These are phyloP conservation scores for Drosophila antonietae DNA, from an alignment of 2,888 invertebrate species.

Conservation along the genomic window DNA sequence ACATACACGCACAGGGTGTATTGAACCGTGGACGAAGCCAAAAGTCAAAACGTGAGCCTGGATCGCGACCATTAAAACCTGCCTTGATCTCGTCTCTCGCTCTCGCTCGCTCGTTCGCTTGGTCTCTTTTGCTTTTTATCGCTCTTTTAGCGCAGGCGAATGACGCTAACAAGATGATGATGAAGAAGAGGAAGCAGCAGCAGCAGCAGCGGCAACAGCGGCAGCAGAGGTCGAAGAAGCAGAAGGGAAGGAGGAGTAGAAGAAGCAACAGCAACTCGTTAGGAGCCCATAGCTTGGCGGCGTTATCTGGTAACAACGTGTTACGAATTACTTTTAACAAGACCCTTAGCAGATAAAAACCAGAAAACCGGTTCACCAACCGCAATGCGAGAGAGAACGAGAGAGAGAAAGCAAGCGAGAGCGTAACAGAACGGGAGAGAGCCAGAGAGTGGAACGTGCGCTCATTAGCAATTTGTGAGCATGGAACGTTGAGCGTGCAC, in stretches of 20 bases:
- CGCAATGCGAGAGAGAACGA: constrained; percentile 9
- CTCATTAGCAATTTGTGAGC: constrained; percentile 61
- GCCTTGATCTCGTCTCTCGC: constrained; percentile 46
- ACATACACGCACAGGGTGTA: constrained; percentile 63
- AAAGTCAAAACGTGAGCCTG: constrained; percentile 80
- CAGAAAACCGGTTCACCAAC: constrained; percentile 63
- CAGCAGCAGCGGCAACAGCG: constrained; percentile 11
- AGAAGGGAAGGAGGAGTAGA: constrained; percentile 7
- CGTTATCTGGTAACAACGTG: constrained; percentile 84
- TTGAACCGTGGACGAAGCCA: constrained; percentile 73
- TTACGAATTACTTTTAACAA: constrained; percentile 84
- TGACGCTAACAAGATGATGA: constrained; percentile 70
- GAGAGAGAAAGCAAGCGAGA: constrained; percentile 1
- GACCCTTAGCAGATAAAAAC: constrained; percentile 83
- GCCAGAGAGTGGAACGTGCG: constrained; percentile 57
- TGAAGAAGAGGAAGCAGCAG: constrained; percentile 27
- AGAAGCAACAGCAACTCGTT: constrained; percentile 57
- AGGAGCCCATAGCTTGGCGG: constrained; percentile 66
- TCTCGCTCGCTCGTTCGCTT: constrained; percentile 18
- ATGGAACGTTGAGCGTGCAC: constrained; percentile 40
- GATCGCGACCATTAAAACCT: constrained; percentile 49
- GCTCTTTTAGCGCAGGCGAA: constrained; percentile 73
- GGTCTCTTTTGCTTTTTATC: constrained; percentile 57
- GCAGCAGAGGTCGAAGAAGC: neutral
- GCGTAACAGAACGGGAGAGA: constrained; percentile 8